A percentile compares a stretch with the other conserved stretches of the same genome.
phyloP scores from a whole-genome alignment of 2,113 vertebrate species.

The Scopus umbretta region DNA sequence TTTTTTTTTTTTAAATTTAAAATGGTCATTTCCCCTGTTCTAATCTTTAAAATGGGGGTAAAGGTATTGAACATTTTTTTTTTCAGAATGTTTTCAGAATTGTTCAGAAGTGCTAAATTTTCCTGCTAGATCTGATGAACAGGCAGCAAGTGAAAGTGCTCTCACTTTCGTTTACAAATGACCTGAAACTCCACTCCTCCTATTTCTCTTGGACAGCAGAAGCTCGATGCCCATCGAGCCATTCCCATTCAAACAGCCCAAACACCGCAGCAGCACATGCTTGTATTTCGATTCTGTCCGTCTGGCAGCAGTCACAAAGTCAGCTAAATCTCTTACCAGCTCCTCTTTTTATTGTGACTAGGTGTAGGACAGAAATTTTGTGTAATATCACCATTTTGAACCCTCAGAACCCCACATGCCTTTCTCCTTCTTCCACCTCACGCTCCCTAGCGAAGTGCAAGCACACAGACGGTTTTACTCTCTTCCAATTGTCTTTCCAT shows the following conservation, averaged over 20 bases:
- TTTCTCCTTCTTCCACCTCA: not conserved
- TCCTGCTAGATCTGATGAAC: no score
- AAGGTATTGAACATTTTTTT: not conserved
- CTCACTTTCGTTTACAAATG: no score
- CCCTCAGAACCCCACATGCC: not conserved
- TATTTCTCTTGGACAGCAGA: no score
- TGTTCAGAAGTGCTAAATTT: not conserved
- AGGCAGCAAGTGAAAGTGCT: no score
- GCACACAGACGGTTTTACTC: not conserved
- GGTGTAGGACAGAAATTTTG: not conserved
- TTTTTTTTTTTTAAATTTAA: not conserved
- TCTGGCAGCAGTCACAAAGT: not conserved
- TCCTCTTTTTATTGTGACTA: not conserved
- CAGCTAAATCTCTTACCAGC: not conserved
- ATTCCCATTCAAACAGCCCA: no score
- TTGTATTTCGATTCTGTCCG: no score
- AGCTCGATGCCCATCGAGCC: no score
- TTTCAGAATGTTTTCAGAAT: not conserved
- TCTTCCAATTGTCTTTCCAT: not conserved
- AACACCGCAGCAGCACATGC: no score
- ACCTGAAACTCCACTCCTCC: no score
- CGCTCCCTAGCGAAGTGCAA: accelerated
- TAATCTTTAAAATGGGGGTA: not conserved
- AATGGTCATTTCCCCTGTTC: not conserved
- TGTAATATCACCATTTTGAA: not conserved